Percentiles rank a stretch among this genome's conserved stretches.
Evolutionary conservation across 2,888 invertebrate genomes (phyloP).

Genomic region (Heliconius sara): DNA sequence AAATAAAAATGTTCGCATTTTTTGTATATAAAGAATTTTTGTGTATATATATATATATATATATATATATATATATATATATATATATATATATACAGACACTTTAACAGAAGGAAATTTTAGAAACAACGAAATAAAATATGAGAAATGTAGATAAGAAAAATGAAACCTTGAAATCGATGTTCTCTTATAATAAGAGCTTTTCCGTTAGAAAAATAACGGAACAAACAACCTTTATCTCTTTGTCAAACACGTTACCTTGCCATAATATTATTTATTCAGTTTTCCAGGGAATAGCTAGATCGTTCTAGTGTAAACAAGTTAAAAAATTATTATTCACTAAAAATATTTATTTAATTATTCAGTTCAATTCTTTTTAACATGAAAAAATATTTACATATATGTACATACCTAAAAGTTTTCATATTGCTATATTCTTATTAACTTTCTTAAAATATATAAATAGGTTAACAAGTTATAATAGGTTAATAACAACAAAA

Average conservation of each 20-base stretch:
- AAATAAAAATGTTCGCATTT: background rate
- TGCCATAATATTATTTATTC: constrained; percentile 29
- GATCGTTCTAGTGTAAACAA: constrained; percentile 14
- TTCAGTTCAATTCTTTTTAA: background rate
- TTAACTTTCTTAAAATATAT: no score
- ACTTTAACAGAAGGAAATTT: background rate
- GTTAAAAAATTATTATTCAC: background rate
- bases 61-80: no score
- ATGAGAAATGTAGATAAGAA: background rate
- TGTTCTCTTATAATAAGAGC: constrained; percentile 19
- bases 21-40: no score
- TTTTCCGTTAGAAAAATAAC: constrained; percentile 10
- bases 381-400: background rate
- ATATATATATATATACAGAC: no score
- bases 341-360: background rate
- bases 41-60: no score
- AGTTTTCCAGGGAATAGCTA: constrained; percentile 18
- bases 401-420: no score
- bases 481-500: no score
- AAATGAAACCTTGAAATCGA: constrained; percentile 8
- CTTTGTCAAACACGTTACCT: constrained; percentile 24
- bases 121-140: background rate
- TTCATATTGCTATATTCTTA: no score
- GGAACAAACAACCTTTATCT: constrained; percentile 32
- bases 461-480: no score